Conservation (phyloP, 2,113 vertebrate species). For the Ailuropoda melanoleuca region DNA sequence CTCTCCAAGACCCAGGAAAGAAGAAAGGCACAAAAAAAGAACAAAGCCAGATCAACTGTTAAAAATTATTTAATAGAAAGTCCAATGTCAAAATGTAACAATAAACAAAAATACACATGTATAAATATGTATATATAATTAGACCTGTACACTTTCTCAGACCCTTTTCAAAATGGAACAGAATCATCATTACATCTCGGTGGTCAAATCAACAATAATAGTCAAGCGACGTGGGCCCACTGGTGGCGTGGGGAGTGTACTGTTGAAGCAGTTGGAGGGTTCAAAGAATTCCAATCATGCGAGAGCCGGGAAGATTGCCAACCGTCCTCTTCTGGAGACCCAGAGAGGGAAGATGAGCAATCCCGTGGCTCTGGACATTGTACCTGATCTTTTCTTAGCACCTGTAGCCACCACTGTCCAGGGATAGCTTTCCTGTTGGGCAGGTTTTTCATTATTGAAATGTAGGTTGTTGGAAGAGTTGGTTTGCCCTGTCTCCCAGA, state of each 20-base stretch:
- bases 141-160: conserved; percentile 74
- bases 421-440: neutral
- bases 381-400: neutral
- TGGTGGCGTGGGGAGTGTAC: neutral
- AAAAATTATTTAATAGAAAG: conserved; percentile 81
- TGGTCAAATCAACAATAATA: conserved; percentile 65
- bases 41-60: conserved; percentile 64
- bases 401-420: neutral
- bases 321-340: neutral
- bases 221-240: conserved; percentile 12
- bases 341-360: neutral
- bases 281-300: neutral
- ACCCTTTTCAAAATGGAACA: conserved; percentile 68
- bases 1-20: neutral
- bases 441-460: neutral
- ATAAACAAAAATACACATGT: conserved; percentile 80
- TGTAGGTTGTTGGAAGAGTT: neutral
- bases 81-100: conserved; percentile 80
- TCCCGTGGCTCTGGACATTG: neutral
- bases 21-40: neutral
- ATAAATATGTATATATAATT: conserved; percentile 79
- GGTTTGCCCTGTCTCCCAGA: neutral
- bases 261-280: neutral
- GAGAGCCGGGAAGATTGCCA: neutral
- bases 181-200: conserved; percentile 63